phyloP scores from a whole-genome alignment of 2,797 vertebrate species.

The Hypotaenidia okinawae region DNA sequence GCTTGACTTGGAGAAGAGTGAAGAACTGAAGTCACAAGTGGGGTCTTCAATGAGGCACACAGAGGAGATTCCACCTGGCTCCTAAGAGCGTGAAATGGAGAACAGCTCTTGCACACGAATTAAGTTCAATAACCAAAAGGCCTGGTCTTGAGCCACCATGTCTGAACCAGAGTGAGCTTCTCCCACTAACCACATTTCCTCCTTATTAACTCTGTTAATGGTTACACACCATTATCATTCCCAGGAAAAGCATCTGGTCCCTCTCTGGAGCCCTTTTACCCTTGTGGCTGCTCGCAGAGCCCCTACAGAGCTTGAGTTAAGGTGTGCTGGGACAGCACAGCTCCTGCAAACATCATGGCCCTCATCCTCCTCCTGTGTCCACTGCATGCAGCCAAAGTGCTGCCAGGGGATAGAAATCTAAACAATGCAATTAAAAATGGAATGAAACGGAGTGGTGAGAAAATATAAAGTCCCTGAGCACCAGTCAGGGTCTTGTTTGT shows the following conservation, averaged over 20 bases:
- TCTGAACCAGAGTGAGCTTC: neutral
- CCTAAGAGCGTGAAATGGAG: neutral
- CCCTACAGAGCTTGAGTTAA: neutral
- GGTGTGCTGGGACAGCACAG: rapidly evolving
- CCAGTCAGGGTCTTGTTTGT: neutral
- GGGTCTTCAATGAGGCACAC: neutral
- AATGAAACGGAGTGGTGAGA: neutral
- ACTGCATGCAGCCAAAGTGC: neutral
- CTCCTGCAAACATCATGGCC: neutral
- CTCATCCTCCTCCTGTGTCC: neutral
- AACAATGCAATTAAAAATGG: neutral
- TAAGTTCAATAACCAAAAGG: neutral
- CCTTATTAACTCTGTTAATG: neutral
- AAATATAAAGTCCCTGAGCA: neutral
- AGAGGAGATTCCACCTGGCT: neutral
- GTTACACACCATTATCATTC: neutral
- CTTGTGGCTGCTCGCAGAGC: neutral
- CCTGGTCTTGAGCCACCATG: rapidly evolving
- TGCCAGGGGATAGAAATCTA: neutral
- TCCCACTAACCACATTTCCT: neutral
- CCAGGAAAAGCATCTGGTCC: neutral
- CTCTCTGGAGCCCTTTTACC: neutral
- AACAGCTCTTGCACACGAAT: neutral
- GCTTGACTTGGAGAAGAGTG: neutral
- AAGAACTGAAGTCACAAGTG: neutral